phyloP scores from a whole-genome alignment of 2,888 invertebrate species.

The Tineola bisselliella region DNA sequence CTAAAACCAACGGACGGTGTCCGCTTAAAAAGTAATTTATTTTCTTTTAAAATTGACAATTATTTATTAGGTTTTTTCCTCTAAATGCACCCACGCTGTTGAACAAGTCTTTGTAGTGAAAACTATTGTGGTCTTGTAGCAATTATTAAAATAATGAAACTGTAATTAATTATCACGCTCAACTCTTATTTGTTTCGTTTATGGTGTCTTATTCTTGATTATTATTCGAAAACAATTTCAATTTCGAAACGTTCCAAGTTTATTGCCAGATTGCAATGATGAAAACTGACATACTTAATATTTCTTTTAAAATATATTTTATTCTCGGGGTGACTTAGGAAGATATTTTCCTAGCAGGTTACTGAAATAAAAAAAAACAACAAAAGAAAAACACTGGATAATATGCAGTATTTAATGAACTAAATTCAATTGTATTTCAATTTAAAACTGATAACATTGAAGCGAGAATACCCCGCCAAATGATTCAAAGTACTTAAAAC shows the following conservation, averaged over 20 bases:
- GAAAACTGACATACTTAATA: too few relatives aligned
- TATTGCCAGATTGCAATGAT: too few relatives aligned
- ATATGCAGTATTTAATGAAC: too few relatives aligned
- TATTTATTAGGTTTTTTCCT: neutral
- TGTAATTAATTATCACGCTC: neutral
- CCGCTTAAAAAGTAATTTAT: neutral
- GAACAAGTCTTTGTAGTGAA: neutral
- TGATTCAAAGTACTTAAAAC: neutral
- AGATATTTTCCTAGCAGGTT: too few relatives aligned
- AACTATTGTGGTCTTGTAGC: neutral
- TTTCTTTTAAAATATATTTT: too few relatives aligned
- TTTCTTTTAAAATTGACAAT: neutral
- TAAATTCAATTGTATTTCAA: too few relatives aligned
- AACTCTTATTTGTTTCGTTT: neutral
- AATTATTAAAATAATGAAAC: slow-evolving; percentile 9
- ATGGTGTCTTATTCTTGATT: neutral
- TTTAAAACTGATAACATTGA: too few relatives aligned
- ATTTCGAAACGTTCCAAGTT: neutral
- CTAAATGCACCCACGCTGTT: slow-evolving; percentile 8
- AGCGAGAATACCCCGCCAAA: neutral
- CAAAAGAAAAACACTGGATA: too few relatives aligned
- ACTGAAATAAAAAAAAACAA: too few relatives aligned
- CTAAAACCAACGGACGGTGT: too few relatives aligned
- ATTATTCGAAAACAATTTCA: neutral
- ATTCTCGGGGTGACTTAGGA: too few relatives aligned